phyloP scores from a whole-genome alignment of 2,888 invertebrate genomes.

The Tetragnatha montana region DNA sequence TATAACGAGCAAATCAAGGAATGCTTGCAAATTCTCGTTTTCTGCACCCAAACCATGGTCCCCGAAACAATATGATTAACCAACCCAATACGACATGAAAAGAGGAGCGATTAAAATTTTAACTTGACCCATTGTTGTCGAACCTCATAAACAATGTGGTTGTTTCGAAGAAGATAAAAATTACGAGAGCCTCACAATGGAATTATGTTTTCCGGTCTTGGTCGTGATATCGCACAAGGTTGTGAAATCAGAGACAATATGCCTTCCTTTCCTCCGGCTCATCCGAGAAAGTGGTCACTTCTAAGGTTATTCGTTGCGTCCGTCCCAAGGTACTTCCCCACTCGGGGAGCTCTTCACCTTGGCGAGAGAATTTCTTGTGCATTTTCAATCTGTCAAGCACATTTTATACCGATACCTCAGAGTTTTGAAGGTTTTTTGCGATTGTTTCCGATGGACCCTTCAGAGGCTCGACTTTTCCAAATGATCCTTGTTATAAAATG shows the following conservation, averaged over 20 bases:
- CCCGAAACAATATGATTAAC: conserved; percentile 20
- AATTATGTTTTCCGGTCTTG: conserved; percentile 66
- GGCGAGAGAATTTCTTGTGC: conserved; percentile 3
- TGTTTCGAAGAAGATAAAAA: conserved; percentile 58
- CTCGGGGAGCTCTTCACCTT: conserved; percentile 23
- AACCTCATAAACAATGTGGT: conserved; percentile 53
- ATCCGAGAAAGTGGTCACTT: background rate
- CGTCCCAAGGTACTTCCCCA: conserved; percentile 4
- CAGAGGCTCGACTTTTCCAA: background rate
- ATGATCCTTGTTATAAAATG: background rate
- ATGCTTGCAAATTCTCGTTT: no score
- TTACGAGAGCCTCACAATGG: conserved; percentile 64
- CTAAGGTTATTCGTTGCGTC: conserved; percentile 26
- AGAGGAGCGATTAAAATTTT: conserved; percentile 43
- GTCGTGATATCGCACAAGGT: conserved; percentile 69
- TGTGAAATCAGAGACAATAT: conserved; percentile 65
- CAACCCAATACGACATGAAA: conserved; percentile 20
- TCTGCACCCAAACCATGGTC: background rate
- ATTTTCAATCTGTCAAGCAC: conserved; percentile 11
- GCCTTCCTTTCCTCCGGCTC: conserved; percentile 23
- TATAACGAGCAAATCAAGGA: no score
- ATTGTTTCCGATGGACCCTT: background rate
- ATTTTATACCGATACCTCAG: background rate
- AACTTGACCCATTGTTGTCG: conserved; percentile 59
- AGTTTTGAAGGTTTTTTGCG: background rate